Percentiles rank a stretch among this genome's conserved stretches.
Evolutionary conservation across 2,797 vertebrate genomes (phyloP).

Genomic region (Xerus rutilus): DNA sequence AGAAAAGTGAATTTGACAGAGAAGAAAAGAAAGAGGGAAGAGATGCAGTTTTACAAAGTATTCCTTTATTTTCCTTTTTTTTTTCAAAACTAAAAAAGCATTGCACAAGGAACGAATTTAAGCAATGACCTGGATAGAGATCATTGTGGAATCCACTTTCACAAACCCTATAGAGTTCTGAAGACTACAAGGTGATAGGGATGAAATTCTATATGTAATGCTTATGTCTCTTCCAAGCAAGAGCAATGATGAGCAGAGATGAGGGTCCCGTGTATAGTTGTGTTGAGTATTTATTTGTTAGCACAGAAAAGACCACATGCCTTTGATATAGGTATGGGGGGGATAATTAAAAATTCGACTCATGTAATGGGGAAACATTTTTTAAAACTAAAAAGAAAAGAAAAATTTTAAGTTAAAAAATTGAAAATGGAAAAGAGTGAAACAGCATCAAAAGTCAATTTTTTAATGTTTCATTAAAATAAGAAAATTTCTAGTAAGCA

Average conservation of each 20-base stretch:
- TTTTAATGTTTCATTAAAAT: not conserved
- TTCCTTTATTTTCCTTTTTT: not conserved
- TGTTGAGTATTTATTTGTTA: not conserved
- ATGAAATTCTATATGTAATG: not conserved
- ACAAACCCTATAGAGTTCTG: not conserved
- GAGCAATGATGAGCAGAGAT: not conserved
- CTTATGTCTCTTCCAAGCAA: not conserved
- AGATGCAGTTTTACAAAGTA: not conserved
- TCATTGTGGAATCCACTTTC: not conserved
- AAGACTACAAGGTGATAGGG: not conserved
- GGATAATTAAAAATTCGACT: not conserved
- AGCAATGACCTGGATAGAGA: not conserved
- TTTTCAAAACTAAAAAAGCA: not conserved
- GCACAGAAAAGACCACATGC: not conserved
- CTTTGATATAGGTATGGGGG: not conserved
- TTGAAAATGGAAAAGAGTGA: conserved; percentile 1
- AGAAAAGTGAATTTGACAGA: not conserved
- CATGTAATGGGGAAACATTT: not conserved
- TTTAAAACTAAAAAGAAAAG: not conserved
- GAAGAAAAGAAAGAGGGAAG: not conserved
- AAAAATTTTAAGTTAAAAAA: not conserved
- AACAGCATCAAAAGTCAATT: not conserved
- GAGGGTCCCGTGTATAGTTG: not conserved
- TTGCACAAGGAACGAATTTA: not conserved
- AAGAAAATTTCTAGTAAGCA: not conserved